Evolutionary conservation across 2,888 invertebrate species (phyloP), one percentile per base, ranked within the genome.

Genomic region (Xestia rhomboidea): DNA sequence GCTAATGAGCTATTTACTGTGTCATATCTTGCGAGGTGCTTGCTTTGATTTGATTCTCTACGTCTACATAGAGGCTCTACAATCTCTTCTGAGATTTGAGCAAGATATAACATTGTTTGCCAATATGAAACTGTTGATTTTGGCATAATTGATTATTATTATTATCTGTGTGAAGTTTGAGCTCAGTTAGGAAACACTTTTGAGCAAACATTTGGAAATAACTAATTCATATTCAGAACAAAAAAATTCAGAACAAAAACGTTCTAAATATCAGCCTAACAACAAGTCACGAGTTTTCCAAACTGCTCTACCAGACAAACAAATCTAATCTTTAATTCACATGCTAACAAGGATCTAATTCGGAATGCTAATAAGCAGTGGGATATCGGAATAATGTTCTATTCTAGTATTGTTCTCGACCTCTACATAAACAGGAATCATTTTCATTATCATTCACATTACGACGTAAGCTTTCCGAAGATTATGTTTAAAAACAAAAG

Each of bases 361-460:
- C 6, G 38, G 34, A 44, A n/a, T 13, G 10, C 1, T 41, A 51
- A 38, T 68, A 41, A 10, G 41, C 21, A 27, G 27, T n/a, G 18
- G 44, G 49, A 57, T 67, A 66, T 34, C 68, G 34, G 18, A 78
- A 77, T 70, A 68, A 18, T 24, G 0, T 63, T 63, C 11, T 63
- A n/a, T 38, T 64, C 63, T 7, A n/a, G 64, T 79, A 68, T 68
- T 68, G n/a, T 76, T 69, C 62, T 69, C 72, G 70, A 76, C 62
- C 49, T 78, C 73, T 73, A 57, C 67, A 27, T 71, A 69, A 64
- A 68, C 51, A 57, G 34, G 44, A 34, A 73, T 73, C n/a, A 68
- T 75, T 68, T 63, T 44, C 38, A n/a, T 27, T 46, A 49, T 60
- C 64, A n/a, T 64, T 51, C n/a, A 51, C n/a, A 44, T 49, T n/a